These are phyloP conservation scores for Nemotelus nigrinus DNA, from an alignment of 2,888 invertebrate genomes.

Conservation along the genomic window DNA sequence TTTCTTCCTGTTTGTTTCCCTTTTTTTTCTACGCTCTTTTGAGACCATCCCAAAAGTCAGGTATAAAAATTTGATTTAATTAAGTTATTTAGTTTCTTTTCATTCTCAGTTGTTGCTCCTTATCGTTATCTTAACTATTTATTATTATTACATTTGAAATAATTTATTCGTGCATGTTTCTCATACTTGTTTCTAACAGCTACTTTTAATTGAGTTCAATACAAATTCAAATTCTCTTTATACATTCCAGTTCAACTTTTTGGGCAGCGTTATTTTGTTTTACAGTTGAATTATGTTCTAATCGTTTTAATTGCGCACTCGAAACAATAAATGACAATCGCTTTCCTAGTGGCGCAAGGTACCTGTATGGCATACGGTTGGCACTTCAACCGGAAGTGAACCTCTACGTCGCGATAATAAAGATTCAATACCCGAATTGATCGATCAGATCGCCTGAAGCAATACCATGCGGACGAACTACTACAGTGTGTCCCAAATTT, in stretches of 20 bases:
- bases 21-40: too few species aligned
- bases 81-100: too few species aligned
- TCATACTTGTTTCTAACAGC: constrained; percentile 35
- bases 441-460: constrained; percentile 52
- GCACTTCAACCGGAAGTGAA: constrained; percentile 72
- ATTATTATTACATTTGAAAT: constrained; percentile 42
- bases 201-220: constrained; percentile 39
- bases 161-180: constrained; percentile 40
- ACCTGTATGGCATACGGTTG: constrained; percentile 70
- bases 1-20: too few species aligned
- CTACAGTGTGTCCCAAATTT: too few species aligned
- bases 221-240: constrained; percentile 15
- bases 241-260: constrained; percentile 31
- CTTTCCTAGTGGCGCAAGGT: constrained; percentile 50
- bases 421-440: constrained; percentile 63
- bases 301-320: constrained; percentile 49
- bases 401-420: constrained; percentile 69
- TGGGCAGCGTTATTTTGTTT: neutral
- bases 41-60: too few species aligned
- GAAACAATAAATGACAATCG: constrained; percentile 47
- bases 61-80: too few species aligned
- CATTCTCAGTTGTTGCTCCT: too few species aligned
- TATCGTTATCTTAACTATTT: too few species aligned
- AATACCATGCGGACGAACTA: constrained; percentile 54
- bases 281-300: constrained; percentile 21